Percentiles rank a stretch among this genome's conserved stretches.
These are phyloP conservation scores for Dusona sp. DNA, from an alignment of 2,888 invertebrate species.

Conservation along the genomic window DNA sequence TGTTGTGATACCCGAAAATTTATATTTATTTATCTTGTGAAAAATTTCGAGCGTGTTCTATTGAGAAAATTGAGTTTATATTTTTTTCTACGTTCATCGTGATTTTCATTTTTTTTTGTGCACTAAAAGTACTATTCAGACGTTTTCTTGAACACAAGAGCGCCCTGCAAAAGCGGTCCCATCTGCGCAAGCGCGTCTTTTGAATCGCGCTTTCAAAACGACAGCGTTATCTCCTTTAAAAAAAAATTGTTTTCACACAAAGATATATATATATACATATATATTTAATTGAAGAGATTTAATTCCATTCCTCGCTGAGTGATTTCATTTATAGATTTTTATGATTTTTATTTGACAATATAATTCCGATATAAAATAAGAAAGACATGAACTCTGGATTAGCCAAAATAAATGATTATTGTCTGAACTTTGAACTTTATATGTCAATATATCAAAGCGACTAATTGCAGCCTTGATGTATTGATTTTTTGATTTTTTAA, in stretches of 20 bases:
- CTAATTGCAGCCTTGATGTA: too few relatives aligned
- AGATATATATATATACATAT: background rate
- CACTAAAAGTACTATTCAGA: conserved; percentile 49
- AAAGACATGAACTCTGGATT: background rate
- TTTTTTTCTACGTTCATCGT: background rate
- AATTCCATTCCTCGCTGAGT: background rate
- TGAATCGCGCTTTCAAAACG: conserved; percentile 34
- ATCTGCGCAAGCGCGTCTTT: conserved; percentile 62
- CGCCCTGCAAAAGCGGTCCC: conserved; percentile 53
- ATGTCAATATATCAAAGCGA: too few relatives aligned
- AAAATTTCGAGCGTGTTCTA: conserved; percentile 21
- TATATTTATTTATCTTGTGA: background rate
- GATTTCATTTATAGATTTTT: background rate
- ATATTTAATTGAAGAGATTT: background rate
- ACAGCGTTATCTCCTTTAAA: background rate
- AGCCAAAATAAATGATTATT: background rate
- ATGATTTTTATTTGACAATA: background rate
- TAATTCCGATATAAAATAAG: background rate
- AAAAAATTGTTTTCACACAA: background rate
- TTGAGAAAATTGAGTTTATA: conserved; percentile 12
- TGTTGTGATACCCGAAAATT: conserved; percentile 19
- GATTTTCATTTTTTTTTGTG: conserved; percentile 1
- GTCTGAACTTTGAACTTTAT: too few relatives aligned
- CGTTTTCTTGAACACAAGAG: conserved; percentile 69
- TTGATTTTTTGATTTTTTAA: background rate